A percentile compares a stretch with the other conserved stretches of the same genome.
phyloP scores from a whole-genome alignment of 2,113 vertebrate genomes.

The Coturnix japonica region DNA sequence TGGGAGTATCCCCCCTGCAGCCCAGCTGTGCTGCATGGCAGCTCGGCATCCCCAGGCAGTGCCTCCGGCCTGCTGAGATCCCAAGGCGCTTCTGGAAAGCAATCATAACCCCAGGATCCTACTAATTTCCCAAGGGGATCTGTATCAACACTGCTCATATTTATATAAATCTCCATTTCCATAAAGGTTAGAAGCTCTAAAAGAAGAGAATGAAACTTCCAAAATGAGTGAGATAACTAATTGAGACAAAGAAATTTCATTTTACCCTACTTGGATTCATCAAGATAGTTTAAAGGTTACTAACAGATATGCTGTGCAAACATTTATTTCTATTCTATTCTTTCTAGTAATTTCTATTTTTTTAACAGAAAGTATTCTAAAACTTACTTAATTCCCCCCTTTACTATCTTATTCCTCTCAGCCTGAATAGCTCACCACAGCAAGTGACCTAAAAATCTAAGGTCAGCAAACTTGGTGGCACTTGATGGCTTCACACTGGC shows the following conservation, averaged over 20 bases:
- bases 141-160: neutral
- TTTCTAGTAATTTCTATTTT: neutral
- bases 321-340: neutral
- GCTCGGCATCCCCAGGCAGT: neutral
- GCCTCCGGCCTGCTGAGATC: neutral
- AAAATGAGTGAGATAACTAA: neutral
- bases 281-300: neutral
- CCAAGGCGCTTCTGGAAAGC: neutral
- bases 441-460: neutral
- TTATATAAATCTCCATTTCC: neutral
- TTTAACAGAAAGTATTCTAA: neutral
- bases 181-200: neutral
- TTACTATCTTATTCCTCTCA: neutral
- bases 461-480: neutral
- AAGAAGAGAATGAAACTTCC: neutral
- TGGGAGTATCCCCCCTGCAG: neutral
- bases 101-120: neutral
- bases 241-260: neutral
- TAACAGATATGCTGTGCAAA: neutral
- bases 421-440: neutral
- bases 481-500: neutral
- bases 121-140: neutral
- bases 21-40: accelerated
- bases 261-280: neutral
- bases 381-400: neutral